Base-by-base conservation (phyloP, 2,113 vertebrate species). In the Aspiorhynchus laticeps region DNA sequence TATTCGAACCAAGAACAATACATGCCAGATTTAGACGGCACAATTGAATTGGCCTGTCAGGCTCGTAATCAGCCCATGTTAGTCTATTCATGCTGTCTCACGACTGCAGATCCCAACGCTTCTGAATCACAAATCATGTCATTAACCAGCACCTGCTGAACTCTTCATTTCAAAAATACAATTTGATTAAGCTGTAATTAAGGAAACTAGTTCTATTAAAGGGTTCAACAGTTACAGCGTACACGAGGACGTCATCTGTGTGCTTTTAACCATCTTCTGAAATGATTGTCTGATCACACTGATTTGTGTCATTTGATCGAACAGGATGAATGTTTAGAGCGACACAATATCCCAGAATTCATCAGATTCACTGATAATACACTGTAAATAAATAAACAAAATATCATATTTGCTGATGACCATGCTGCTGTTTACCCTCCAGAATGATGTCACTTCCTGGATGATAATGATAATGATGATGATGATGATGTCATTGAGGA, bases 1-100 rank as follows among this genome's bases (percentile, higher is more conserved):
- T 75, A 74, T 86, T 83, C 43, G 7, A 85, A 80, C 74, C 48
- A 69, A 80, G 76, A 85, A 83, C 88, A 87, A 83, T 89, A 73
- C 74, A 80, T 80, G 53, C 80, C 85, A 80, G 65, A 87, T 74
- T 85, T 84, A 85, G 84, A 79, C 75, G 43, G 73, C 41, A 46
- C 41, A 26, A 75, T 17, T 46, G 4, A 75, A 75, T 75, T 8
- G 33, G 67, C 75, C 80, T 80, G 74, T 88, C 88, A 83, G 41
- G 12, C 48, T 46, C 11, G 26, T 84, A 84, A 80, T 87, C 75
- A 61, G 43, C 48, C 56, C 48, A 5, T 78, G 59, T 71, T 6
- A 6, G 19, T 73, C 19, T 24, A 24, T 71, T 36, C 67, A 71
- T 7, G 7, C 61, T 21, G 36, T 56, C 31, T 79, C 73, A 74